Percentiles rank a stretch among this genome's conserved stretches.
These are phyloP conservation scores for Camelus dromedarius DNA, from an alignment of 2,113 vertebrate genomes.

Conservation along the genomic window DNA sequence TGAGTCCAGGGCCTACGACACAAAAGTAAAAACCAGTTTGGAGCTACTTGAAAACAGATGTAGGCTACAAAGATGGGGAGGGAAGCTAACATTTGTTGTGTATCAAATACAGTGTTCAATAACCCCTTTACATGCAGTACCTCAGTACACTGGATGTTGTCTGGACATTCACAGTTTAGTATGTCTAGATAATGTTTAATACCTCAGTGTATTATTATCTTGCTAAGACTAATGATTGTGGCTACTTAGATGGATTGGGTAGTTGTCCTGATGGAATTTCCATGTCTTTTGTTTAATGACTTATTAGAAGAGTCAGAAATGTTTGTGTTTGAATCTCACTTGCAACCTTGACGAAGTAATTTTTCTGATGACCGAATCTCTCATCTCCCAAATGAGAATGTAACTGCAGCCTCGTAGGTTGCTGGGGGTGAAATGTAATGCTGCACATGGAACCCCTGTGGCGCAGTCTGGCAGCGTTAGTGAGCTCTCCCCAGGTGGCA, in stretches of 20 bases:
- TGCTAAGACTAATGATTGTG: not conserved
- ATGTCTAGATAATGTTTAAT: not conserved
- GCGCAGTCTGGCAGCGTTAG: not conserved
- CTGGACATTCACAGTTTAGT: not conserved
- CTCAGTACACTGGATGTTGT: not conserved
- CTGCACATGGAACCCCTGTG: not conserved
- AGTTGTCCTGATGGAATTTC: not conserved
- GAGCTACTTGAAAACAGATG: not conserved
- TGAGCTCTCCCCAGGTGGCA: not conserved
- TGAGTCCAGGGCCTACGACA: not conserved
- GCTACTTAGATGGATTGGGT: not conserved
- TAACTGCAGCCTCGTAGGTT: not conserved
- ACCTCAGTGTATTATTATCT: not conserved
- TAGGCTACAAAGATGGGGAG: not conserved
- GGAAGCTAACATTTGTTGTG: not conserved
- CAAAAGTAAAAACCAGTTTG: not conserved
- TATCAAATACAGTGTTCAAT: not conserved
- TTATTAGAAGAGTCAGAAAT: conserved; percentile 21
- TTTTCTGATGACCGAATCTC: not conserved
- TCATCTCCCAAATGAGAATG: conserved; percentile 26
- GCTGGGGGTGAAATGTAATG: not conserved
- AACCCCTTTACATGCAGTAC: not conserved
- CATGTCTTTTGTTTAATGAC: not conserved
- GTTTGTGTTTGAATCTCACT: conserved; percentile 11
- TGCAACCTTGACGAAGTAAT: conserved; percentile 29